Evolutionary conservation across 1,140 invertebrate genomes (phyloP).

Genomic region (Drosophila persimilis): DNA sequence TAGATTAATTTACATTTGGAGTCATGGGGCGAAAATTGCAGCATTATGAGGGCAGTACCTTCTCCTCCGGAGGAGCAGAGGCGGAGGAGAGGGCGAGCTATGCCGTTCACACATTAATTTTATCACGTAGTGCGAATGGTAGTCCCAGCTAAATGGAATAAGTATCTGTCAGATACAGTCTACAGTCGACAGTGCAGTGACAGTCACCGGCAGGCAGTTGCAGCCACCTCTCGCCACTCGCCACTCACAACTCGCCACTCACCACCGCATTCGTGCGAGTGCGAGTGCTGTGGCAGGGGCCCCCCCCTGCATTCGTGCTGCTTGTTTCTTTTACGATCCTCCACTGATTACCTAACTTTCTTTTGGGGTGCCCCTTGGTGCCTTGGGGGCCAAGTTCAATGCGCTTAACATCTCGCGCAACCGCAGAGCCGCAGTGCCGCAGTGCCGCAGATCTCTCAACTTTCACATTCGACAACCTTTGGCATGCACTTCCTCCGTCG

Average conservation of each 20-base stretch:
- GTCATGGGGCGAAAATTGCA: slow-evolving; percentile 42
- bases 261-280: slow-evolving; percentile 7
- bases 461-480: slow-evolving; percentile 76
- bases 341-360: slow-evolving; percentile 70
- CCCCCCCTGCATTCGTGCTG: background rate
- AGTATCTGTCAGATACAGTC: slow-evolving; percentile 25
- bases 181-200: slow-evolving; percentile 1
- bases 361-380: slow-evolving; percentile 34
- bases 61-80: no score
- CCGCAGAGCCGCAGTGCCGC: no score
- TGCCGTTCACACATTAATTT: slow-evolving; percentile 63
- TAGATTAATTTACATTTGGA: slow-evolving; percentile 64
- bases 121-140: slow-evolving; percentile 31
- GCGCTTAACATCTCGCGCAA: slow-evolving; percentile 49
- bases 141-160: slow-evolving; percentile 47
- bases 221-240: slow-evolving; percentile 16
- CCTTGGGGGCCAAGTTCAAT: slow-evolving; percentile 66
- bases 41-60: slow-evolving; percentile 9
- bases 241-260: background rate
- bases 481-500: slow-evolving; percentile 60
- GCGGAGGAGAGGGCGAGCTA: slow-evolving; percentile 14
- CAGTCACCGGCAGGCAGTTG: slow-evolving; percentile 22
- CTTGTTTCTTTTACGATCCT: slow-evolving; percentile 46
- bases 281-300: background rate
- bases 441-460: slow-evolving; percentile 36